Evolutionary conservation across 2,797 vertebrate species (phyloP), one percentile per base, ranked within the genome.

Genomic region (Myotis vivesi): DNA sequence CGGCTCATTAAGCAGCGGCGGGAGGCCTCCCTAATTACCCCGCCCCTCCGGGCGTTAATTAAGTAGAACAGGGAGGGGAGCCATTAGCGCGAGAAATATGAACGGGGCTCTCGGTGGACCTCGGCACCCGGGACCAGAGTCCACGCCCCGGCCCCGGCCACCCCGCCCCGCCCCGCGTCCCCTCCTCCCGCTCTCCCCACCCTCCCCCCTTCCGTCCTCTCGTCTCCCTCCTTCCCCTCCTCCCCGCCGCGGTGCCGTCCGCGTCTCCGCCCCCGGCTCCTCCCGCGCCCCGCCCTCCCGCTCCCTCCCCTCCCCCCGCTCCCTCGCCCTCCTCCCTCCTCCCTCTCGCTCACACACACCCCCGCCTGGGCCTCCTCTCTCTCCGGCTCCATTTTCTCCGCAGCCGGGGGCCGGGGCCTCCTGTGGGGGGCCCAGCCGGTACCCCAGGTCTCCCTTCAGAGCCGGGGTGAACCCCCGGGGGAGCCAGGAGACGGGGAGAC

Each of bases 1-100:
- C 51, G 94, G 59, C 94, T 97, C 93, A 95, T 97, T 97, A 97
- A 97, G 96, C 96, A 94, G 96, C 95, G 95, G 93, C 96, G 95
- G 96, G 97, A 97, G 97, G 96, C 94, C 96, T 96, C 88, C 94
- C 96, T 97, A 97, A 97, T 97, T 89, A 96, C 92, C 82, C 72
- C 53, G 49, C 94, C 97, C 95, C 95, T 92, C 95, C 89, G 30
- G 87, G 90, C 92, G 94, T 97, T 97, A 97, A 97, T 97, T 97
- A 97, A 97, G 95, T 94, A 92, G 93, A 94, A 93, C 94, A 91
- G 87, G 95, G 96, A 95, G 96, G 87, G 82, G 97, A 96, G 88
- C 95, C 96, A 95, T 97, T 97, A 97, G 93, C 81, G 93, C 89
- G 75, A 94, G 95, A 96, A 97, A 95, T 96, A 95, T 86, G 94